Percentiles rank a stretch among this genome's conserved stretches.
Conservation (phyloP, 2,797 vertebrate genomes). For the Sebastes trivittatus region DNA sequence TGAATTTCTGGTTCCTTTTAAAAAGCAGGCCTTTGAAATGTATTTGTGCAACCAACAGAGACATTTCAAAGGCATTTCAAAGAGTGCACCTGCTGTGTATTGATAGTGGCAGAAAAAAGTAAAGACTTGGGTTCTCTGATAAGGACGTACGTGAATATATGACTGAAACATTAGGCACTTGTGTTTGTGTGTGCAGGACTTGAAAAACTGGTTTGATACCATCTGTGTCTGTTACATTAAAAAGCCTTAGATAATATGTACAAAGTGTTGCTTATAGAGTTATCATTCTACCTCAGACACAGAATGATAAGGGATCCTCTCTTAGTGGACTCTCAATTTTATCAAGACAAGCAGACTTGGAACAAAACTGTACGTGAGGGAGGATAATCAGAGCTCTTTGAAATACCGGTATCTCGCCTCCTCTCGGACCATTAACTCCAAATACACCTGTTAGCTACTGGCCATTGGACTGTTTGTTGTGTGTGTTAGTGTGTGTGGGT, state of each 20-base stretch:
- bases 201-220: neutral
- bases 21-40: neutral
- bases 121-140: neutral
- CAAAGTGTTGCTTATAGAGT: neutral
- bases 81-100: neutral
- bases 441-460: slow-evolving; percentile 43
- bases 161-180: neutral
- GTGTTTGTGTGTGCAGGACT: neutral
- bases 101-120: neutral
- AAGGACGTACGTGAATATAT: neutral
- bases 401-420: slow-evolving; percentile 24
- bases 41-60: neutral
- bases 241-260: neutral
- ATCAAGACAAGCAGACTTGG: slow-evolving; percentile 5
- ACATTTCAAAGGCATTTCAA: neutral
- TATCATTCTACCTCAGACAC: neutral
- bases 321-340: slow-evolving; percentile 11
- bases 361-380: slow-evolving; percentile 9
- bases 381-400: slow-evolving; percentile 50
- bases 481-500: neutral
- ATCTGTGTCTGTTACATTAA: neutral
- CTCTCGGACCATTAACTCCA: slow-evolving; percentile 45
- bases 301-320: slow-evolving; percentile 5
- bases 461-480: slow-evolving; percentile 28
- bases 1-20: neutral